A percentile compares a stretch with the other conserved stretches of the same genome.
Conservation (phyloP, 2,888 invertebrate species). For the Eristalis arbustorum region DNA sequence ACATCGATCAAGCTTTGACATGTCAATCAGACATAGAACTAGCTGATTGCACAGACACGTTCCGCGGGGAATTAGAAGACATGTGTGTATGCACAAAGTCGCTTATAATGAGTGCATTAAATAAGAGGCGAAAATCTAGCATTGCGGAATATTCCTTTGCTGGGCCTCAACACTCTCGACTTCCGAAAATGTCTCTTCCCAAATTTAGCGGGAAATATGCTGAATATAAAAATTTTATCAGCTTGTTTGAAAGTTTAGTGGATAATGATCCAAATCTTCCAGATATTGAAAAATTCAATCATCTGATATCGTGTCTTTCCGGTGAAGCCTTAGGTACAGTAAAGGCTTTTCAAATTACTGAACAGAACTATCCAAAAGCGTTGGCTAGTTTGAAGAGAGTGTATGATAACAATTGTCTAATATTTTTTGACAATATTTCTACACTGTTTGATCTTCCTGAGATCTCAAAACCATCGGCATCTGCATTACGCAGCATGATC, state of each 20-base stretch:
- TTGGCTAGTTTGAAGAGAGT: conserved; percentile 33
- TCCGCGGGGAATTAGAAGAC: conserved; percentile 5
- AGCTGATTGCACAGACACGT: not conserved
- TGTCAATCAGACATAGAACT: conserved; percentile 23
- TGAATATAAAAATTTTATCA: conserved; percentile 22
- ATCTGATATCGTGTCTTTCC: conserved; percentile 57
- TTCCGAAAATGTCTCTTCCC: conserved; percentile 21
- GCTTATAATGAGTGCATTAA: not conserved
- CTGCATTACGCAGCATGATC: conserved; percentile 51
- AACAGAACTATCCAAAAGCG: conserved; percentile 60
- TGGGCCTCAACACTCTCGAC: conserved; percentile 16
- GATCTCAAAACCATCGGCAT: conserved; percentile 46
- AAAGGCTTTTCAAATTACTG: conserved; percentile 50
- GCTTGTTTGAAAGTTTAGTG: conserved; percentile 14
- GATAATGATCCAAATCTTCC: conserved; percentile 12
- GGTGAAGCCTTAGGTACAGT: conserved; percentile 62
- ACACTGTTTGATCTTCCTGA: conserved; percentile 55
- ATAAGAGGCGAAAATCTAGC: too few species aligned
- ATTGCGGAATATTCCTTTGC: too few species aligned
- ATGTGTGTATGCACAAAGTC: not conserved
- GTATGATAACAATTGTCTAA: conserved; percentile 55
- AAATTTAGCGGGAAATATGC: conserved; percentile 31
- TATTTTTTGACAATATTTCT: conserved; percentile 57
- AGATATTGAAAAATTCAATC: conserved; percentile 51
- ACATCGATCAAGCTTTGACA: not conserved